Evolutionary conservation across 2,888 invertebrate species (phyloP).

Genomic region (Nycteola revayana): DNA sequence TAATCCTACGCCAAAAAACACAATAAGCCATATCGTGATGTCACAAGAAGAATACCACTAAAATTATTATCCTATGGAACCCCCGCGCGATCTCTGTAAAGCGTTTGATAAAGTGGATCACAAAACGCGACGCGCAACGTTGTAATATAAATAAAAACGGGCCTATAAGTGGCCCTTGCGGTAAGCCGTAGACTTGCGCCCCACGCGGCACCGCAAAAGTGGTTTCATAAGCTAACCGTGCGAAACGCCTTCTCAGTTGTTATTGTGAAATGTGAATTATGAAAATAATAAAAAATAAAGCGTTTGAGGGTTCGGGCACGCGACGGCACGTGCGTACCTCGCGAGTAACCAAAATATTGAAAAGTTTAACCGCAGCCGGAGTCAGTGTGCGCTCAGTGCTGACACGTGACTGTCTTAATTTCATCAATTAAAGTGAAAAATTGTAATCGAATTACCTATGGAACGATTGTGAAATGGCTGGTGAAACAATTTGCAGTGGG

Average conservation of each 20-base stretch:
- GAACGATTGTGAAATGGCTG: constrained; percentile 8
- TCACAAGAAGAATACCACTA: constrained; percentile 53
- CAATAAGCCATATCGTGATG: constrained; percentile 66
- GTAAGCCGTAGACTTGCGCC: constrained; percentile 58
- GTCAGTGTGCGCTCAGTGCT: constrained; percentile 47
- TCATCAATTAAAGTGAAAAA: constrained; percentile 56
- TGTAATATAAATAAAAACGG: constrained; percentile 75
- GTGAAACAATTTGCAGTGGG: constrained; percentile 8
- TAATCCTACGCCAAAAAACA: constrained; percentile 74
- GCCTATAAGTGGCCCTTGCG: constrained; percentile 74
- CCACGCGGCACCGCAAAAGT: constrained; percentile 52
- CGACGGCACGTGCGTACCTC: constrained; percentile 66
- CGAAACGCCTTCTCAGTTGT: constrained; percentile 80
- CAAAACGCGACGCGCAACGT: constrained; percentile 68
- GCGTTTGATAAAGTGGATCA: constrained; percentile 80
- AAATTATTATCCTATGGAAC: constrained; percentile 74
- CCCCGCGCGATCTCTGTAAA: constrained; percentile 70
- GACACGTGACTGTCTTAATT: constrained; percentile 74
- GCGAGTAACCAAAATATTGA: constrained; percentile 73
- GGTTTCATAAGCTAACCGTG: constrained; percentile 78
- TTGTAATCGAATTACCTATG: constrained; percentile 53
- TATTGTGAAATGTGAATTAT: constrained; percentile 81
- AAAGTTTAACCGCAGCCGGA: constrained; percentile 67
- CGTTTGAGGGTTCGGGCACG: constrained; percentile 60
- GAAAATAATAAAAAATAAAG: constrained; percentile 81